phyloP scores from a whole-genome alignment of 2,113 vertebrate species.

The Todiramphus saurophagus region DNA sequence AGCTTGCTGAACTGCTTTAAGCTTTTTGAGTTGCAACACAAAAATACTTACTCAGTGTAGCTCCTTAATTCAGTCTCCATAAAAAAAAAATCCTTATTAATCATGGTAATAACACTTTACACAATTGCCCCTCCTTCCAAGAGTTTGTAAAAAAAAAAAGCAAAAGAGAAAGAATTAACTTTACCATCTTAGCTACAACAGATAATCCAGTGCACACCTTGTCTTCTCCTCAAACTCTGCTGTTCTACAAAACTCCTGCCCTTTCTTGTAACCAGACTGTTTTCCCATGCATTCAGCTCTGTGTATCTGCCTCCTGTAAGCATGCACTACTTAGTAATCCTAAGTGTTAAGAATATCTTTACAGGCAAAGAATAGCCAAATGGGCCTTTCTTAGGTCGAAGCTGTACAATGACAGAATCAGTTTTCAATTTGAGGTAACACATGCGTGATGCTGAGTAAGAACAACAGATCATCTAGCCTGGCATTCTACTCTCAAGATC shows the following conservation, averaged over 20 bases:
- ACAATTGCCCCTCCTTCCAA: not conserved
- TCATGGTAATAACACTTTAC: not conserved
- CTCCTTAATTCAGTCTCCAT: not conserved
- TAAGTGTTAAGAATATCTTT: not conserved
- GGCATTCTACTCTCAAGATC: not conserved
- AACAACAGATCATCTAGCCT: not conserved
- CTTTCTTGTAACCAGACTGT: not conserved
- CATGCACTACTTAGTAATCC: not conserved
- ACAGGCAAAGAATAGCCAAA: not conserved
- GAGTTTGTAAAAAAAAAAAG: not conserved
- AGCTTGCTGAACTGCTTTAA: not conserved
- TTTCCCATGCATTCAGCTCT: not conserved
- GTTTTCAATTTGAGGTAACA: not conserved
- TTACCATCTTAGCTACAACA: not conserved
- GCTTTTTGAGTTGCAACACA: not conserved
- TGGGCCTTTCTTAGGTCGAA: not conserved
- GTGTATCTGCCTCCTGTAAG: not conserved
- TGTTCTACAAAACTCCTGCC: not conserved
- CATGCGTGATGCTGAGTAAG: accelerated
- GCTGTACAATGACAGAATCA: not conserved
- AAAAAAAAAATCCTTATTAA: not conserved
- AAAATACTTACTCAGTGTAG: not conserved
- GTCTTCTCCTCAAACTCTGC: not conserved
- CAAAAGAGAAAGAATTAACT: not conserved
- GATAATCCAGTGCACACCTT: not conserved